A percentile compares a stretch with the other conserved stretches of the same genome.
Conservation (phyloP, 2,797 vertebrate species). For the Rhadinocentrus ornatus region DNA sequence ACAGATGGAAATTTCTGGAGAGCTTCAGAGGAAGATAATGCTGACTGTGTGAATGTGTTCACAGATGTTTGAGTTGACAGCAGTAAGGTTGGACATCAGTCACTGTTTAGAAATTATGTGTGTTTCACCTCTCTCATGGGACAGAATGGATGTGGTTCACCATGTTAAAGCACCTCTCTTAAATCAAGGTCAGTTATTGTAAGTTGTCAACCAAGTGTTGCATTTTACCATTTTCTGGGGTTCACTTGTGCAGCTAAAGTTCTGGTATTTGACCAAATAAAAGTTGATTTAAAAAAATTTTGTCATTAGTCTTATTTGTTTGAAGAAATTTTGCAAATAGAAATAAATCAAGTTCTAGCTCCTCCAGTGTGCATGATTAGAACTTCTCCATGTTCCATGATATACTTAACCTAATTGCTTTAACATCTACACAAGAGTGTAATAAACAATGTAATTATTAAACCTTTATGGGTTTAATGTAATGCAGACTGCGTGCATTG, state of each 20-base stretch:
- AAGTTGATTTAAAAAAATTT: not conserved
- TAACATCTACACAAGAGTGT: too few species aligned
- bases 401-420: too few species aligned
- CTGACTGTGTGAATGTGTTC: constrained; percentile 36
- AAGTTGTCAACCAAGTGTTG: not conserved
- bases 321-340: not conserved
- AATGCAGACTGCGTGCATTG: not conserved
- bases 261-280: not conserved
- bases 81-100: not conserved
- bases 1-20: constrained; percentile 41
- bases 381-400: not conserved
- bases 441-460: constrained; percentile 25
- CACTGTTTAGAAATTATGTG: constrained; percentile 6
- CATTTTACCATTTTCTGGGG: not conserved
- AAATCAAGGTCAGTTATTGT: not conserved
- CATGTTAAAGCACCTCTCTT: constrained; percentile 3
- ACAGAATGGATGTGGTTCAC: constrained; percentile 6
- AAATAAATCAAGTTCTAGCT: not conserved
- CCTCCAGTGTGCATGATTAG: not conserved
- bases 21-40: constrained; percentile 26
- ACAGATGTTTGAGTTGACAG: constrained; percentile 26
- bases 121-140: constrained; percentile 1
- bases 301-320: not conserved
- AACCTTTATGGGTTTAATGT: constrained; percentile 35
- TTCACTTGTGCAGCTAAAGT: not conserved